Evolutionary conservation across 2,888 invertebrate genomes (phyloP).

Genomic region (Candidula unifasciata): DNA sequence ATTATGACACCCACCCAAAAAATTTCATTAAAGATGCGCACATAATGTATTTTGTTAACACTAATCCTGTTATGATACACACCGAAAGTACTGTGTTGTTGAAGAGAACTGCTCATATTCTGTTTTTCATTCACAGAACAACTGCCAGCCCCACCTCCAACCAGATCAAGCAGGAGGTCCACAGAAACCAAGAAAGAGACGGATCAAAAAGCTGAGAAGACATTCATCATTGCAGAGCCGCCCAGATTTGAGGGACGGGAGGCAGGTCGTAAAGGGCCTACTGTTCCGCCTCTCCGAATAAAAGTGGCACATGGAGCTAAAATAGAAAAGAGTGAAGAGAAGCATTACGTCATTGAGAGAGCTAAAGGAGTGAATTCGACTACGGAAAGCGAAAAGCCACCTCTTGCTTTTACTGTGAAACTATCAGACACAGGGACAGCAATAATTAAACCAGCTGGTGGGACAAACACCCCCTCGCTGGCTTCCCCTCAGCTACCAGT

Average conservation of each 20-base stretch:
- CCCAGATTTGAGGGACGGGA: constrained; percentile 33
- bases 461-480: not conserved
- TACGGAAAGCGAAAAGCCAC: constrained; percentile 37
- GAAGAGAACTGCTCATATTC: not conserved
- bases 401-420: constrained; percentile 45
- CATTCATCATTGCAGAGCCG: constrained; percentile 42
- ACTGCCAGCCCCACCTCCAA: constrained; percentile 39
- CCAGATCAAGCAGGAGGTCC: constrained; percentile 33
- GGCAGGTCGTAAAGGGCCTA: constrained; percentile 41
- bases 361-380: not conserved
- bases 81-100: not conserved
- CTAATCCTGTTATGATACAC: not conserved
- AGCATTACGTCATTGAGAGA: constrained; percentile 50
- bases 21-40: too few species aligned
- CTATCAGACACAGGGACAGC: constrained; percentile 49
- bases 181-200: constrained; percentile 46
- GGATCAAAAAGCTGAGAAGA: constrained; percentile 34
- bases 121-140: constrained; percentile 1
- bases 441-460: constrained; percentile 30
- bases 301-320: constrained; percentile 48
- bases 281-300: constrained; percentile 47
- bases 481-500: not conserved
- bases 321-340: constrained; percentile 49
- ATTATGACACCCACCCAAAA: too few species aligned
- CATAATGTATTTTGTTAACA: not conserved